A percentile compares a stretch with the other conserved stretches of the same genome.
phyloP scores from a whole-genome alignment of 2,888 invertebrate genomes.

The Dynastes hyllus region DNA sequence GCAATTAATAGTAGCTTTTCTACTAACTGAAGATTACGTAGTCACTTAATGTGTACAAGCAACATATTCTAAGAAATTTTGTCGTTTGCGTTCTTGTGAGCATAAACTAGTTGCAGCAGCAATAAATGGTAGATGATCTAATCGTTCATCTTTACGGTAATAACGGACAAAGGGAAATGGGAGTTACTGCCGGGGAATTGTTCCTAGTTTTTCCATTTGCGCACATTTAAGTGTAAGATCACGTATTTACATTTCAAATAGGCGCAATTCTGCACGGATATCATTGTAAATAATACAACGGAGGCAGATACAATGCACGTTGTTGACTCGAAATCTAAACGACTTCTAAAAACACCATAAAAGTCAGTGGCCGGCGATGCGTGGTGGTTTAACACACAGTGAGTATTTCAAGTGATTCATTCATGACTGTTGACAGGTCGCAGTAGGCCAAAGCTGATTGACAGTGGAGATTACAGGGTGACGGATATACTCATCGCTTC shows the following conservation, averaged over 20 bases:
- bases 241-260: constrained; percentile 33
- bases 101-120: constrained; percentile 19
- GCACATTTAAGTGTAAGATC: constrained; percentile 38
- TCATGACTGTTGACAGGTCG: constrained; percentile 57
- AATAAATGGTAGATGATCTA: constrained; percentile 34
- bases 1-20: too few relatives aligned
- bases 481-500: constrained; percentile 58
- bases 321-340: constrained; percentile 46
- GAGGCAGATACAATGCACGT: constrained; percentile 20
- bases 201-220: constrained; percentile 21
- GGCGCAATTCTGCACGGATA: constrained; percentile 30
- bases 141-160: constrained; percentile 26
- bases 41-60: too few relatives aligned
- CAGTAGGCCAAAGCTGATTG: constrained; percentile 60
- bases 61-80: too few relatives aligned
- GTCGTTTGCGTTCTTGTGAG: neutral
- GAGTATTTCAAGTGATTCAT: constrained; percentile 53
- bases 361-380: constrained; percentile 47
- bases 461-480: constrained; percentile 59
- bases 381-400: constrained; percentile 44
- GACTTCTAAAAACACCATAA: constrained; percentile 51
- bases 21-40: too few relatives aligned
- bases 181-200: constrained; percentile 39
- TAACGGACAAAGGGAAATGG: constrained; percentile 18
- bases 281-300: constrained; percentile 27